Base-by-base conservation (phyloP, 1,140 invertebrate species). In the Megathymus violae region DNA sequence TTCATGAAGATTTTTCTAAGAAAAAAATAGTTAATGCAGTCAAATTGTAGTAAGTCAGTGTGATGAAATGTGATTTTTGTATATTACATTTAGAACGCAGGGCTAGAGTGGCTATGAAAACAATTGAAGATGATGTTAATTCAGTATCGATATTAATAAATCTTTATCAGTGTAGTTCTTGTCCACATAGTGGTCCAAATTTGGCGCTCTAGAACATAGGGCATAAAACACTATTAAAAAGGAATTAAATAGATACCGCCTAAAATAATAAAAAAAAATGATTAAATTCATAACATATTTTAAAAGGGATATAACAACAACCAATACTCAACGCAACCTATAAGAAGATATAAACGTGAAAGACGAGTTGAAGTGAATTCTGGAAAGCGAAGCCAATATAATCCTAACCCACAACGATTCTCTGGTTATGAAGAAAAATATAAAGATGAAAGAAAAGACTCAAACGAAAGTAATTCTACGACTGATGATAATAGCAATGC, bases 361-460 rank as follows among this genome's bases (percentile, higher is more conserved):
- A 77, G 64, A n/a, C 63, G 73, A 15, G 60, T 63, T 15, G 76
- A 82, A 47, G 76, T 70, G 27, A 87, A 88, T 52, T 85, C 85
- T 1, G 85, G 86, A 7, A 77, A 87, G 25, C 68, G 88, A 16
- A 87, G 85, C 51, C 88, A 88, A 40, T 89, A 88, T 47, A 91
- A 87, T 47, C 88, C 86, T 0, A 85, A 88, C 14, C 54, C 54
- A 0, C 71, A 77, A 15, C 74, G 67, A 48, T 54, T 15, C 19
- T 62, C 52, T 22, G 66, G 66, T 5, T 50, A 74, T 43, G 54
- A 75, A 10, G 74, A 75, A 6, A 62, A 19, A 14, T 66, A 75
- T 41, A 44, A 13, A 43, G 65, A 66, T 22, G 77, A 82, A 1
- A 74, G 67, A 4, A 80, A 50, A 25, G 83, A 81, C 15, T 77